Percentiles rank a stretch among this genome's conserved stretches.
Conservation (phyloP, 1,140 invertebrate genomes). For the Ceratosolen fusciceps region DNA sequence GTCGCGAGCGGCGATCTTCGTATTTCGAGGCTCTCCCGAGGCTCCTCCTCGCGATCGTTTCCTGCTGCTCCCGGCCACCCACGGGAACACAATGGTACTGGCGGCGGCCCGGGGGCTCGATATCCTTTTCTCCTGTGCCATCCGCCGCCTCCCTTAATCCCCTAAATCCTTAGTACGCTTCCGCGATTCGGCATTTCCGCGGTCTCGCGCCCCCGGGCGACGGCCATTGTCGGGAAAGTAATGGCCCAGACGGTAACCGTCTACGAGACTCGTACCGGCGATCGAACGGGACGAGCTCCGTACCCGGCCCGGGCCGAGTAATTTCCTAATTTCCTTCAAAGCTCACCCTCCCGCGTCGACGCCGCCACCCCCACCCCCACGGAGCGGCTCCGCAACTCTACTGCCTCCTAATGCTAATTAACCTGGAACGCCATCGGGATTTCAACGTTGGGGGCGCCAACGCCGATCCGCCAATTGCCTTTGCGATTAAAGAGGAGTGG, state of each 20-base stretch:
- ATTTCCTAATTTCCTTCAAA: no score
- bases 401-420: no score
- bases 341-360: no score
- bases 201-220: conserved; percentile 3
- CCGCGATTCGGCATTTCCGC: conserved; percentile 3
- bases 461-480: background rate
- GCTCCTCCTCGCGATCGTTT: conserved; percentile 34
- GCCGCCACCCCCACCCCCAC: no score
- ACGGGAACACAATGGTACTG: conserved; percentile 38
- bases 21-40: conserved; percentile 47
- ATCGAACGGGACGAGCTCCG: no score
- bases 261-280: no score
- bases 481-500: conserved; percentile 9
- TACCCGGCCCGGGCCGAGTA: no score
- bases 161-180: conserved; percentile 13
- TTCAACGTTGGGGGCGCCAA: background rate
- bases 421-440: background rate
- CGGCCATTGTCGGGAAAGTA: background rate
- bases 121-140: background rate
- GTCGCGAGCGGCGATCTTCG: conserved; percentile 46
- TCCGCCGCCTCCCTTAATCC: conserved; percentile 21
- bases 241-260: no score
- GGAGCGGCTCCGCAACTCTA: no score
- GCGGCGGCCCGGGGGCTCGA: conserved; percentile 38
- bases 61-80: background rate